Evolutionary conservation across 2,797 vertebrate species (phyloP).

Genomic region (Lutjanus argentimaculatus): DNA sequence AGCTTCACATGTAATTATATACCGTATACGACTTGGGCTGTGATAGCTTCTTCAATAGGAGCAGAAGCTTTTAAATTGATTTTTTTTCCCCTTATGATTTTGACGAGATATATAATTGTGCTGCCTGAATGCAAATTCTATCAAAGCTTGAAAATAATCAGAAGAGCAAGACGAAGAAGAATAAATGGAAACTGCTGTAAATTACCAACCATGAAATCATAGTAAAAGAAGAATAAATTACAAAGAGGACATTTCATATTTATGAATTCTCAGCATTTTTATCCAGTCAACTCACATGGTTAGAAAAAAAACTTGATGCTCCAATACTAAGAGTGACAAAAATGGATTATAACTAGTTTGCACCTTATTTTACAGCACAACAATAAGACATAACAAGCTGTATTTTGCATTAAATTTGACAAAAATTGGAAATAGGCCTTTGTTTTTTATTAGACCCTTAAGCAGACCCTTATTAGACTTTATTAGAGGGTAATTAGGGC

Average conservation of each 20-base stretch:
- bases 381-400: no score
- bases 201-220: background rate
- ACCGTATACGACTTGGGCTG: background rate
- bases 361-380: no score
- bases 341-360: background rate
- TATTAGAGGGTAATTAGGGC: no score
- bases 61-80: background rate
- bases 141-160: background rate
- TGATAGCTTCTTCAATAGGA: conserved; percentile 25
- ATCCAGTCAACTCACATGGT: no score
- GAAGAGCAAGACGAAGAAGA: background rate
- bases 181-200: background rate
- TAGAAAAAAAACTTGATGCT: background rate
- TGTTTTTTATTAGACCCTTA: no score
- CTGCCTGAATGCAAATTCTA: conserved; percentile 5
- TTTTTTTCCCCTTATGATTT: background rate
- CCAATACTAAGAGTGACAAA: background rate
- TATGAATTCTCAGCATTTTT: background rate
- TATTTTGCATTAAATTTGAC: no score
- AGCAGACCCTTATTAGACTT: no score
- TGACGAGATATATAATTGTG: conserved; percentile 11
- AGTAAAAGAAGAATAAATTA: background rate
- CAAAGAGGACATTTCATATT: background rate
- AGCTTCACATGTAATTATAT: conserved; percentile 17
- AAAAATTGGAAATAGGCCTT: no score